Conservation (phyloP, 2,797 vertebrate genomes). For the Carapus acus region DNA sequence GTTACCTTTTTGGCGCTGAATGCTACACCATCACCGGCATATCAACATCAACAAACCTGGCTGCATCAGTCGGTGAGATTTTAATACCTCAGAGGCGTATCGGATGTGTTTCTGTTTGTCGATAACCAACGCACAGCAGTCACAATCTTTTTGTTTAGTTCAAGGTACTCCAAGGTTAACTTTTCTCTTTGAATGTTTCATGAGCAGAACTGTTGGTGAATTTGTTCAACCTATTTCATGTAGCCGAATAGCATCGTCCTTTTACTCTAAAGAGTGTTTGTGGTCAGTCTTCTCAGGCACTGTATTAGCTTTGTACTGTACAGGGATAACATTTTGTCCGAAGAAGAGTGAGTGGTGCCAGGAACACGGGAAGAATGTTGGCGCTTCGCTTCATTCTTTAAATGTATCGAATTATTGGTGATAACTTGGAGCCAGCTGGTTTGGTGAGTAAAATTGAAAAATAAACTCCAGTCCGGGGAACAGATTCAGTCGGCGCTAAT, state of each 20-base stretch:
- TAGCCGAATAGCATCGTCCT: slow-evolving; percentile 9
- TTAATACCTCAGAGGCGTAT: slow-evolving; percentile 19
- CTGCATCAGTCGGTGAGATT: slow-evolving; percentile 60
- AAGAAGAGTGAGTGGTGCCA: slow-evolving; percentile 59
- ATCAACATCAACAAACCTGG: slow-evolving; percentile 27
- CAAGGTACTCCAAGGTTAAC: no score
- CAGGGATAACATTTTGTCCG: slow-evolving; percentile 29
- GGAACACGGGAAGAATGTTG: slow-evolving; percentile 67
- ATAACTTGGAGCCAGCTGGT: slow-evolving; percentile 64
- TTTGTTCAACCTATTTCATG: slow-evolving; percentile 21
- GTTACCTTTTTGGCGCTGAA: slow-evolving; percentile 42
- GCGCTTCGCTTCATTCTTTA: slow-evolving; percentile 64
- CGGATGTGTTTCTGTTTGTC: not conserved
- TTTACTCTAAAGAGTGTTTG: no score
- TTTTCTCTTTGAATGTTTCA: no score
- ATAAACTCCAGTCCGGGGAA: slow-evolving; percentile 30
- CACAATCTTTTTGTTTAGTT: no score
- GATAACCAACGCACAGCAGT: slow-evolving; percentile 1
- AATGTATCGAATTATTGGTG: slow-evolving; percentile 71
- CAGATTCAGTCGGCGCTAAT: slow-evolving; percentile 64
- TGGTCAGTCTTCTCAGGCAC: slow-evolving; percentile 2
- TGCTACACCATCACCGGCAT: slow-evolving; percentile 14
- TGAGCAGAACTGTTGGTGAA: slow-evolving; percentile 18
- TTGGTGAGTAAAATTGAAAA: slow-evolving; percentile 37
- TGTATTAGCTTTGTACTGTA: slow-evolving; percentile 2